Percentiles rank a stretch among this genome's conserved stretches.
phyloP scores from a whole-genome alignment of 1,140 invertebrate genomes.

The Lepidurus apus region DNA sequence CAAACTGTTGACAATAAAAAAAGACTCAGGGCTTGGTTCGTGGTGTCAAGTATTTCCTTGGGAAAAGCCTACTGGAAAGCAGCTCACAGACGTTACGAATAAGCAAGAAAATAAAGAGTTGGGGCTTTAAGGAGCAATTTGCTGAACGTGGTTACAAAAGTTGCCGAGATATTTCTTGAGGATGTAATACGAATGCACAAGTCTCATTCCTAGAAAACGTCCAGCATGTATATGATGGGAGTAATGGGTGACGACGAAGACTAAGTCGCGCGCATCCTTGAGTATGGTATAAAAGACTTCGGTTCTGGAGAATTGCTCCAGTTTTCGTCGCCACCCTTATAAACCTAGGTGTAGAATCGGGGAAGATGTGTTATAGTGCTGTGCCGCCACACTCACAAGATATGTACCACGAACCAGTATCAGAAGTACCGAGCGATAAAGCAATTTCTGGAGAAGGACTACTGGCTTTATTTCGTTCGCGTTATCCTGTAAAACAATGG shows the following conservation, averaged over 20 bases:
- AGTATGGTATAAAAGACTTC: background rate
- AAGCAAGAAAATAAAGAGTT: too few species aligned
- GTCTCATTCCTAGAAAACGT: too few species aligned
- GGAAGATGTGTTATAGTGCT: background rate
- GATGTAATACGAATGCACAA: too few species aligned
- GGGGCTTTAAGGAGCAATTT: too few species aligned
- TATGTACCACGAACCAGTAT: background rate
- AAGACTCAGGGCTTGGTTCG: too few species aligned
- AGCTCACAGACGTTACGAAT: too few species aligned
- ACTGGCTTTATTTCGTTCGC: background rate
- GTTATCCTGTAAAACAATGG: slow-evolving; percentile 48
- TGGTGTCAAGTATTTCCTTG: too few species aligned
- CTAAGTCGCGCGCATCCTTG: background rate
- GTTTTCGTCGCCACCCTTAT: background rate
- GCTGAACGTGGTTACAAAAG: too few species aligned
- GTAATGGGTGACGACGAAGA: background rate
- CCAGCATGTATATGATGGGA: too few species aligned
- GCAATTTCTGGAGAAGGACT: background rate
- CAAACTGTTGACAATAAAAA: too few species aligned
- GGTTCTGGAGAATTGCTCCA: background rate
- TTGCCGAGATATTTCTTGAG: too few species aligned
- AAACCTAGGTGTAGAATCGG: background rate
- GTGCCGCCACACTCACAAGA: background rate
- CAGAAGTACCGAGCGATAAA: background rate
- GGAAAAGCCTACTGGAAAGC: too few species aligned